These are phyloP conservation scores for Stenchaetothrips biformis DNA, from an alignment of 2,888 invertebrate genomes.

Conservation along the genomic window DNA sequence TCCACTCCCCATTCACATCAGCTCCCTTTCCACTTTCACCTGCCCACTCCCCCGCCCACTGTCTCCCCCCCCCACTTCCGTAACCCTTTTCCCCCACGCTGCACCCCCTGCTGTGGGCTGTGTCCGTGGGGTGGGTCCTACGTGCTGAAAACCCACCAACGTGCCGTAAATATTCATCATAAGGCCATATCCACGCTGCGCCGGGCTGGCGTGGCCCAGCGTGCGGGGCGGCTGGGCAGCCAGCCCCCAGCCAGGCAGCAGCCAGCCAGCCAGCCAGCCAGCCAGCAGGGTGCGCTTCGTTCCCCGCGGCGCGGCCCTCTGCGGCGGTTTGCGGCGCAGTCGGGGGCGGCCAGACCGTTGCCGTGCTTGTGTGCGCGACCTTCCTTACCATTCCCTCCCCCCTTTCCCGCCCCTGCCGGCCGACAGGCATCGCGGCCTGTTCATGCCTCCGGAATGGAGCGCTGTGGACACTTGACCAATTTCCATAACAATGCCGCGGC, in stretches of 20 bases:
- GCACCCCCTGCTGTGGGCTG: not conserved
- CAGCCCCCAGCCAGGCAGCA: not conserved
- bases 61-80: too few relatives aligned
- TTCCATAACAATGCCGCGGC: conserved; percentile 9
- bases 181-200: conserved; percentile 12
- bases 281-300: not conserved
- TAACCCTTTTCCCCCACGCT: not conserved
- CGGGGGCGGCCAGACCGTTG: not conserved
- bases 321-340: not conserved
- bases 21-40: not conserved
- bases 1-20: not conserved
- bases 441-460: conserved; percentile 3
- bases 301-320: not conserved
- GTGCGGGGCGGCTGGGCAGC: not conserved
- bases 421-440: not conserved
- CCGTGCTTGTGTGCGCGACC: not conserved
- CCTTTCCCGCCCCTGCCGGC: not conserved
- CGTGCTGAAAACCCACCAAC: conserved; percentile 24
- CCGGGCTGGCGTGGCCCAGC: not conserved
- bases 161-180: conserved; percentile 25
- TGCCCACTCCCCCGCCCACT: not conserved
- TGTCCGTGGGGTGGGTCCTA: not conserved
- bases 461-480: conserved; percentile 5
- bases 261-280: too few relatives aligned
- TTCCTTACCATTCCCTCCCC: not conserved